A percentile compares a stretch with the other conserved stretches of the same genome.
phyloP scores from a whole-genome alignment of 2,888 invertebrate genomes.

The Dicycla oo region DNA sequence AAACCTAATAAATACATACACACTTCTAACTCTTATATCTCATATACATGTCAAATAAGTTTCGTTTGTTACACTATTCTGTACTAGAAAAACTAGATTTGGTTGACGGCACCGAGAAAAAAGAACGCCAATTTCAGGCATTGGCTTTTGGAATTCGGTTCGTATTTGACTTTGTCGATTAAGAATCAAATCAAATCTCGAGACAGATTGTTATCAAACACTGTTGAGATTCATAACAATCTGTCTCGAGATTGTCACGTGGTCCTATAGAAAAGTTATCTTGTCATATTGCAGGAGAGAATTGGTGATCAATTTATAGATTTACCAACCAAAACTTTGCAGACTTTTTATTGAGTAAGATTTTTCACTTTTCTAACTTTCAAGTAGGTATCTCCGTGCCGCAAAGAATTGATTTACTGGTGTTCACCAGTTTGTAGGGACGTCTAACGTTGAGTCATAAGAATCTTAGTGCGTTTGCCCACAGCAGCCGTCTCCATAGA shows the following conservation, averaged over 20 bases:
- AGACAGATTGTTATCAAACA: too few species aligned
- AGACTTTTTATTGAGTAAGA: constrained; percentile 23
- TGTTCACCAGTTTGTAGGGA: background rate
- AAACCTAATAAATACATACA: too few species aligned
- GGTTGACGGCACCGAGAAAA: too few species aligned
- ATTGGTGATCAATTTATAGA: constrained; percentile 1
- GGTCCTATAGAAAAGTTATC: background rate
- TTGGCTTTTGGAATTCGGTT: too few species aligned
- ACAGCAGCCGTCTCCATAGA: background rate
- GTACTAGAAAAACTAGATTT: too few species aligned
- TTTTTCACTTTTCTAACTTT: constrained; percentile 5
- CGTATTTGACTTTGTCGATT: too few species aligned
- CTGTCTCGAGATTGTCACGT: background rate
- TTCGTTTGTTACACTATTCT: too few species aligned
- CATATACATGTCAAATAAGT: too few species aligned
- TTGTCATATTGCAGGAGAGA: background rate
- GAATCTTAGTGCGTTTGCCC: background rate
- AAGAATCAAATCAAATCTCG: too few species aligned
- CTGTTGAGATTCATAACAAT: too few species aligned
- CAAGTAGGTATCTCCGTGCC: background rate
- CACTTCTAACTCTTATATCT: too few species aligned
- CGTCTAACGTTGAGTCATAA: background rate
- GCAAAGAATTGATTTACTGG: constrained; percentile 14
- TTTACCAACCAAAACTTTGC: constrained; percentile 25
- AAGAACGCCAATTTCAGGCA: too few species aligned